phyloP scores from a whole-genome alignment of 2,888 invertebrate genomes.

The Molanna angustata region DNA sequence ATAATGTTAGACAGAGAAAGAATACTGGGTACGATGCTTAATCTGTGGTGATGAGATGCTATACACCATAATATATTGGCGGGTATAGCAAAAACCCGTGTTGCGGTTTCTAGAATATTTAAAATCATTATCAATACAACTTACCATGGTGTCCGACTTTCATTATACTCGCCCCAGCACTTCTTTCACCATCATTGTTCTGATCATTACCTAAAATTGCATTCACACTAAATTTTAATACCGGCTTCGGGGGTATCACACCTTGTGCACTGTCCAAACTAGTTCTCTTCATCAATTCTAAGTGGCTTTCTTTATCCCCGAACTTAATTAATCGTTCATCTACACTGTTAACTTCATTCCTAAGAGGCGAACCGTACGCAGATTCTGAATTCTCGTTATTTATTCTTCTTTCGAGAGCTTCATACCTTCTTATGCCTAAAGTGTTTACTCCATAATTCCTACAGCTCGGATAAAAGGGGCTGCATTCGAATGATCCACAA shows the following conservation, averaged over 20 bases:
- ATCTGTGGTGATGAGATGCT: too few relatives aligned
- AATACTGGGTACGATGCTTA: too few relatives aligned
- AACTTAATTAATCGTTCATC: slow-evolving; percentile 36
- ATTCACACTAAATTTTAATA: slow-evolving; percentile 89
- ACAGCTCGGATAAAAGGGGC: slow-evolving; percentile 45
- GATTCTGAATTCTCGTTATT: slow-evolving; percentile 37
- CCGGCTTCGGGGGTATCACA: slow-evolving; percentile 61
- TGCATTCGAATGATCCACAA: slow-evolving; percentile 57
- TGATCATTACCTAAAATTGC: slow-evolving; percentile 76
- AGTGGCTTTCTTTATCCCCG: slow-evolving; percentile 47
- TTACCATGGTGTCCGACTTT: slow-evolving; percentile 41
- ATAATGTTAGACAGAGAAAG: too few relatives aligned
- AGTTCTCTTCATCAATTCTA: slow-evolving; percentile 42
- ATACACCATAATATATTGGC: too few relatives aligned
- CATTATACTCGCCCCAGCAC: slow-evolving; percentile 31
- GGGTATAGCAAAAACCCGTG: too few relatives aligned
- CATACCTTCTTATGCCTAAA: slow-evolving; percentile 44
- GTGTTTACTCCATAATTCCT: slow-evolving; percentile 41
- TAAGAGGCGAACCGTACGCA: slow-evolving; percentile 20
- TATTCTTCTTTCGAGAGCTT: slow-evolving; percentile 46
- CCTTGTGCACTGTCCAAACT: slow-evolving; percentile 31
- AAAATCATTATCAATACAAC: too few relatives aligned
- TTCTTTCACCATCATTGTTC: slow-evolving; percentile 37
- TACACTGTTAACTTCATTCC: slow-evolving; percentile 36
- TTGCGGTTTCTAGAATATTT: too few relatives aligned